Conservation (phyloP, 2,888 invertebrate species). For the Latrodectus hesperus region DNA sequence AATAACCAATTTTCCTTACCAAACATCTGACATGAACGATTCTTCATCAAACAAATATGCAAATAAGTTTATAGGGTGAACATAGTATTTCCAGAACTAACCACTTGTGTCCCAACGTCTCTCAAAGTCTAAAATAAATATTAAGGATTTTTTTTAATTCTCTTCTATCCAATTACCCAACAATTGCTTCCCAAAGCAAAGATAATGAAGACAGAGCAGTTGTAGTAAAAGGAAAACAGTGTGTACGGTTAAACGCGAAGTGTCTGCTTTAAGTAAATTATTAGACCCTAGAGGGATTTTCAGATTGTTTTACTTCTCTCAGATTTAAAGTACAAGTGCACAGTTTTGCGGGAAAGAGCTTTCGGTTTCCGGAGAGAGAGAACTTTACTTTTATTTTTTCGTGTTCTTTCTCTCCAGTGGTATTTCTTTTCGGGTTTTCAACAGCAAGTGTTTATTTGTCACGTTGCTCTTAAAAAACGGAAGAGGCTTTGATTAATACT, state of each 20-base stretch:
- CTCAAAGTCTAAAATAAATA: constrained; percentile 51
- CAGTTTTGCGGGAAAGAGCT: constrained; percentile 20
- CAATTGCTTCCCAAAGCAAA: constrained; percentile 55
- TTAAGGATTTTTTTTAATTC: constrained; percentile 28
- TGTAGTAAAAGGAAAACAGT: constrained; percentile 60
- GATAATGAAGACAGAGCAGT: constrained; percentile 55
- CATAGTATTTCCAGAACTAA: no score
- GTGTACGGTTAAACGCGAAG: constrained; percentile 60
- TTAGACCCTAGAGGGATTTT: constrained; percentile 31
- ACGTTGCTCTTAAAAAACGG: constrained; percentile 12
- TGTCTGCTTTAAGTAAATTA: constrained; percentile 65
- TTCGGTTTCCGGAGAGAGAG: constrained; percentile 30
- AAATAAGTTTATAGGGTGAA: no score
- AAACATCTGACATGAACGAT: no score
- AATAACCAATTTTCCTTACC: no score
- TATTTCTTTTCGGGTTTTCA: constrained; percentile 49
- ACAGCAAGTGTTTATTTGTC: constrained; percentile 37
- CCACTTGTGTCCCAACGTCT: neutral
- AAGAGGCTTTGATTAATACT: constrained; percentile 24
- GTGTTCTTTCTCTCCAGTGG: neutral
- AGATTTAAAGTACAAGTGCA: constrained; percentile 53
- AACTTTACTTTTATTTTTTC: constrained; percentile 10
- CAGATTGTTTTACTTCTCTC: constrained; percentile 49
- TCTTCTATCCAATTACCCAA: constrained; percentile 55
- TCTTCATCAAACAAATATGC: no score